Evolutionary conservation across 2,797 vertebrate genomes (phyloP).

Genomic region (Numenius phaeopus): DNA sequence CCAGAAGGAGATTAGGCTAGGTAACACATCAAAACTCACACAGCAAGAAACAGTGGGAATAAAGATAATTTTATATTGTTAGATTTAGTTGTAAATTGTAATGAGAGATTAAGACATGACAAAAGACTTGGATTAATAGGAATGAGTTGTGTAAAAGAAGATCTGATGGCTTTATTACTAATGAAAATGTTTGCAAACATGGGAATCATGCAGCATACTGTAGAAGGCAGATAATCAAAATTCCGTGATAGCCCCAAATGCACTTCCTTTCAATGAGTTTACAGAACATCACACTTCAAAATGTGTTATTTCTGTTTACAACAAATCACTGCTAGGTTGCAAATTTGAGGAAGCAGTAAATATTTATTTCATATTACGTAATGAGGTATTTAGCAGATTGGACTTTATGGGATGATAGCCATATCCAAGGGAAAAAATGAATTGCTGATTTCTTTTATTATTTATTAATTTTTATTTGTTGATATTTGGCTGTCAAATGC

Average conservation of each 20-base stretch:
- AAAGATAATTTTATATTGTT: neutral
- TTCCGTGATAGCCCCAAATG: neutral
- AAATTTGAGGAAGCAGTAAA: neutral
- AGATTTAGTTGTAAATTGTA: neutral
- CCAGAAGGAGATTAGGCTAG: neutral
- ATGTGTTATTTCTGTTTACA: neutral
- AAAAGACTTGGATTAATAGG: neutral
- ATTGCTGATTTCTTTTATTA: neutral
- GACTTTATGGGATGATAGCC: neutral
- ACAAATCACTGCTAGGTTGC: neutral
- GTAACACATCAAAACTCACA: neutral
- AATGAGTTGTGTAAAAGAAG: neutral
- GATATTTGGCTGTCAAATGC: neutral
- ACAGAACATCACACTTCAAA: conserved; percentile 7
- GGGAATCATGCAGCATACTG: neutral
- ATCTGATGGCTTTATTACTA: neutral
- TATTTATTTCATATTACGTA: neutral
- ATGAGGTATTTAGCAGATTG: neutral
- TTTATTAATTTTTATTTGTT: neutral
- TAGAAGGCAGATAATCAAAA: neutral
- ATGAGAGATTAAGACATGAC: neutral
- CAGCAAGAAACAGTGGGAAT: neutral
- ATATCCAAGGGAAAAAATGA: neutral
- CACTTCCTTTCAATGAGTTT: neutral
- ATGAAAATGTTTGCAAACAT: neutral